These are phyloP conservation scores for Microtus pennsylvanicus DNA, from an alignment of 2,113 vertebrate species.

Conservation along the genomic window DNA sequence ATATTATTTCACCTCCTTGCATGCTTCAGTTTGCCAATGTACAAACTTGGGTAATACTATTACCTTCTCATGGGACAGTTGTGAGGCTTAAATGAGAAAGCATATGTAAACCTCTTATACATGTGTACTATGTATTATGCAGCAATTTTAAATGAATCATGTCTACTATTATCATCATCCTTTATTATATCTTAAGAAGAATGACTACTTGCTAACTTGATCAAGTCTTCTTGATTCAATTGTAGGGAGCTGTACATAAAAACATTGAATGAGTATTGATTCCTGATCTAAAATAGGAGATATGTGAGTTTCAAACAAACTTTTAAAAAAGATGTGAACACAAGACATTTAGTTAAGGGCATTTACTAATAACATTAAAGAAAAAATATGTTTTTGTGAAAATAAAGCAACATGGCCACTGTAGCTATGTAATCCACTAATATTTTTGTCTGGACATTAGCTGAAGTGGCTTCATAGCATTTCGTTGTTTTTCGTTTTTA, in stretches of 20 bases:
- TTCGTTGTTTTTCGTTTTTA: not conserved
- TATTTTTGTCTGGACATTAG: slow-evolving; percentile 4
- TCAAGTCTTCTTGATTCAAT: not conserved
- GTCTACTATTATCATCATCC: not conserved
- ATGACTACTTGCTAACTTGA: slow-evolving; percentile 28
- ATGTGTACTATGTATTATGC: not conserved
- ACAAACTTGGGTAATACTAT: not conserved
- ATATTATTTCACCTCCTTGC: not conserved
- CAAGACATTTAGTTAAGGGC: not conserved
- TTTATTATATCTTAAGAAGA: slow-evolving; percentile 11
- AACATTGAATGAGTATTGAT: slow-evolving; percentile 17
- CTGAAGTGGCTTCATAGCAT: not conserved
- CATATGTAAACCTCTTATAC: not conserved
- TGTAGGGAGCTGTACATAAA: slow-evolving; percentile 22
- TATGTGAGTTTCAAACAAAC: not conserved
- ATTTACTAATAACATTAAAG: not conserved
- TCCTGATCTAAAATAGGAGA: slow-evolving; percentile 38
- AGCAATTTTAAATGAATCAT: slow-evolving; percentile 17
- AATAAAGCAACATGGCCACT: not conserved
- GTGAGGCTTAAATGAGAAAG: not conserved
- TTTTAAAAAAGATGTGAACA: not conserved
- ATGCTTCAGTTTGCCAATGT: slow-evolving; percentile 21
- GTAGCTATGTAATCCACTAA: not conserved
- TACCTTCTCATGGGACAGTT: not conserved
- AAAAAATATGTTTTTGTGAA: not conserved